phyloP scores from a whole-genome alignment of 1,140 invertebrate genomes.

The Drosophila nikananu region DNA sequence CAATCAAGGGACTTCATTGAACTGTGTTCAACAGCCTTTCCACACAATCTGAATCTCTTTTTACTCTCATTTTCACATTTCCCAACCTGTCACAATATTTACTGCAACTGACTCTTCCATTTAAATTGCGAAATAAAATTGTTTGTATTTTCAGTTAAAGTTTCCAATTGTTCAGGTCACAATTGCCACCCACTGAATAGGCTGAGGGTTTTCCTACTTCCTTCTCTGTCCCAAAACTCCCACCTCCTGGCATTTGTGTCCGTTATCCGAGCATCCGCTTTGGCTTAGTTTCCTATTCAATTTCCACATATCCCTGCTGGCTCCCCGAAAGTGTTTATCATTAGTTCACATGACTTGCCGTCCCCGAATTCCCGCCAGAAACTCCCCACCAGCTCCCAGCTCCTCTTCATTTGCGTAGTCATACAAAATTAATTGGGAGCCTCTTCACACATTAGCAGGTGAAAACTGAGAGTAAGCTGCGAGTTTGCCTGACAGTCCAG shows the following conservation, averaged over 20 bases:
- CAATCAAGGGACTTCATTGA: conserved; percentile 7
- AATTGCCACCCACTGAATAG: neutral
- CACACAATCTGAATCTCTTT: no score
- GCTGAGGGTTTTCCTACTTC: no score
- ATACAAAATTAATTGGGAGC: conserved; percentile 53
- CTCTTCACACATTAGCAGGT: conserved; percentile 27
- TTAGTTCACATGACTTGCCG: conserved; percentile 57
- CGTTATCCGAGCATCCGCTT: conserved; percentile 41
- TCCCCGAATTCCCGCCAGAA: conserved; percentile 5
- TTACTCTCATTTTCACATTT: neutral
- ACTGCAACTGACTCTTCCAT: neutral
- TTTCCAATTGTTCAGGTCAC: conserved; percentile 5
- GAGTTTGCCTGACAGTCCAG: conserved; percentile 1
- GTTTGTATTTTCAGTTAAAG: conserved; percentile 32
- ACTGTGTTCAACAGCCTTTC: conserved; percentile 2
- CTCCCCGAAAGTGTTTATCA: conserved; percentile 47
- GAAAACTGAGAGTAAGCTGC: conserved; percentile 25
- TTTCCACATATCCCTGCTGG: conserved; percentile 2
- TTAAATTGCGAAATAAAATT: neutral
- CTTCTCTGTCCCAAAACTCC: neutral
- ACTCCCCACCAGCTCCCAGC: neutral
- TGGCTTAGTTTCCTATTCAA: conserved; percentile 31
- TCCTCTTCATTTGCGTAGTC: conserved; percentile 48
- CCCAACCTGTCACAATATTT: neutral
- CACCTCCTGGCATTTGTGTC: conserved; percentile 19